phyloP scores from a whole-genome alignment of 2,797 vertebrate genomes.

The Neolamprologus multifasciatus region DNA sequence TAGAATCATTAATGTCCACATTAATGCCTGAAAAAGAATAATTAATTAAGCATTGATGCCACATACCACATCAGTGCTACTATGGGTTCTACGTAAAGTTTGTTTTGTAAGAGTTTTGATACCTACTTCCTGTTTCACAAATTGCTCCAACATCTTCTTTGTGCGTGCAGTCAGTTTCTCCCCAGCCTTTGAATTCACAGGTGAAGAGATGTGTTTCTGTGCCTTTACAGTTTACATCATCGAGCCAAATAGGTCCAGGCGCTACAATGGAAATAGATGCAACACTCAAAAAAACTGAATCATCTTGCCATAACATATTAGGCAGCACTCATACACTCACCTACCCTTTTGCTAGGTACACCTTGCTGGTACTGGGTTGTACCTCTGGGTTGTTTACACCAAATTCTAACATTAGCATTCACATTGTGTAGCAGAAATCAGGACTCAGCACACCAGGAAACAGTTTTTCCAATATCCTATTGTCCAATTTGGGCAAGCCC shows the following conservation, averaged over 20 bases:
- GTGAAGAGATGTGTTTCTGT: constrained; percentile 56
- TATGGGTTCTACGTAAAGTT: accelerated
- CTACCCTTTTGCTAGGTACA: neutral
- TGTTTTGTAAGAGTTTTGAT: neutral
- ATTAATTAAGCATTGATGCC: too few species aligned
- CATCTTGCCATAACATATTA: neutral
- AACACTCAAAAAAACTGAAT: neutral
- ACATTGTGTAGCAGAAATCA: neutral
- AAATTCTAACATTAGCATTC: neutral
- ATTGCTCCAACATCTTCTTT: constrained; percentile 70
- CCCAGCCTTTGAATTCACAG: constrained; percentile 67
- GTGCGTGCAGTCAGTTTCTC: constrained; percentile 68
- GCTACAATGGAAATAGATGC: constrained; percentile 17
- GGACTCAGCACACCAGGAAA: neutral
- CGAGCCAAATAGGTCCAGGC: constrained; percentile 68
- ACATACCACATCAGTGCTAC: too few species aligned
- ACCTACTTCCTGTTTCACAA: constrained; percentile 51
- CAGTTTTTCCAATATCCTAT: neutral
- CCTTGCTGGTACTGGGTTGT: neutral
- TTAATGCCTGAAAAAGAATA: too few species aligned
- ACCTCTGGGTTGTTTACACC: neutral
- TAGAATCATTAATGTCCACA: accelerated
- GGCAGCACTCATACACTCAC: neutral
- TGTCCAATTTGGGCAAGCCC: neutral
- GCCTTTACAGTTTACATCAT: constrained; percentile 68